Evolutionary conservation across 2,888 invertebrate species (phyloP), one percentile per base, ranked within the genome.

Genomic region (Lysandra bellargus): DNA sequence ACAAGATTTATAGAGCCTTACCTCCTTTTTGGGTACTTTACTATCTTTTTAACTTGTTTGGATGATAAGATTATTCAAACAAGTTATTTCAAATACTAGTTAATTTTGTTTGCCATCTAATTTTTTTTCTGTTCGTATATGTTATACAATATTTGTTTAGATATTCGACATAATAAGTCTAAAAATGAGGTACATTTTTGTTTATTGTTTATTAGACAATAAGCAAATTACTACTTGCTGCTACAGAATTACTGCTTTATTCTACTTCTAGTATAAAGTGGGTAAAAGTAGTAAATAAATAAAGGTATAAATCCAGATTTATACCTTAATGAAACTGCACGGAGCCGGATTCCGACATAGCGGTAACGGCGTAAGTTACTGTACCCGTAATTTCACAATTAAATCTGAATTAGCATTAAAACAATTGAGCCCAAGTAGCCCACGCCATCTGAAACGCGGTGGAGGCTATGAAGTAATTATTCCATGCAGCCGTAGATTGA

Each of bases 331-430:
- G 12, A 69, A 69, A 69, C 14, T 33, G 69, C 69, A 69, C 17
- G 69, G 4, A 37, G 33, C 30, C 9, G 33, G 69, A 14, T 69
- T 69, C 69, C 33, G 69, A 33, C 33, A 37, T 69, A 33, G 5
- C 33, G 9, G 69, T 69, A 69, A 69, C 69, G 69, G 69, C 1
- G 69, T 33, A 37, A 37, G 33, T 69, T 69, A 37, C 69, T 69
- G 69, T 69, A 69, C 69, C 4, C 37, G 69, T 69, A 69, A 69
- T 69, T 69, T 69, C 33, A 69, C 69, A 69, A 69, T 69, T 69
- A 69, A 69, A 69, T 69, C 69, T 17, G 33, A 69, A 69, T 69
- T 69, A 69, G 69, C 69, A 69, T 69, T 69, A 69, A 69, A 33
- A 69, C 69, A 69, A 69, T 69, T 69, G 69, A 69, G 4, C 14